Evolutionary conservation across 2,797 vertebrate genomes (phyloP).

Genomic region (Vipera latastei): DNA sequence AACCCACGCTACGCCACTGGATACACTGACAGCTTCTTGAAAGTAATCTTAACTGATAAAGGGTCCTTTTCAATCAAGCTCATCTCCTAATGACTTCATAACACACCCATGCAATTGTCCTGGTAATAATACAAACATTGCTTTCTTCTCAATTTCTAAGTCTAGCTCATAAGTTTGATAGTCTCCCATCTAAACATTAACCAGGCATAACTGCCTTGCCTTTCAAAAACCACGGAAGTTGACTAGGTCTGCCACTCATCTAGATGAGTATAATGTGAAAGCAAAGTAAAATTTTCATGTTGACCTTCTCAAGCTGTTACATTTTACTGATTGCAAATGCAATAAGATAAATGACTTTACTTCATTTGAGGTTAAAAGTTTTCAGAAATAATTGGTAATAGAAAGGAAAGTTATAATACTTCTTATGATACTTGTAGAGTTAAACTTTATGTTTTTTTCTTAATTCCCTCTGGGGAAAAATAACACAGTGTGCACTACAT

Average conservation of each 20-base stretch:
- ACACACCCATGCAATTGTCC: neutral
- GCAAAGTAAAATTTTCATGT: neutral
- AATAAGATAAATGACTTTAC: conserved; percentile 13
- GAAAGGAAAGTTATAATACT: conserved; percentile 11
- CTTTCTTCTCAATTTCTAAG: neutral
- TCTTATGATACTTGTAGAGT: conserved; percentile 13
- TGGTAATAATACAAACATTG: neutral
- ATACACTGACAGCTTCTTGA: neutral
- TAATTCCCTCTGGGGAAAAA: conserved; percentile 29
- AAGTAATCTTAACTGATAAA: neutral
- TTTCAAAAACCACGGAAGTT: neutral
- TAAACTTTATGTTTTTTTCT: conserved; percentile 32
- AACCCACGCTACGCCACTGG: too few species aligned
- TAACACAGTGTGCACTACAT: conserved; percentile 44
- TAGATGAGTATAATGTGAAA: neutral
- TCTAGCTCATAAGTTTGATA: neutral
- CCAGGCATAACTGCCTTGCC: neutral
- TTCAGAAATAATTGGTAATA: conserved; percentile 29
- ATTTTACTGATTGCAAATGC: conserved; percentile 9
- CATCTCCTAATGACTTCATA: neutral
- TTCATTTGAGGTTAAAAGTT: neutral
- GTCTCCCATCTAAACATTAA: neutral
- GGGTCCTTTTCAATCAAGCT: neutral
- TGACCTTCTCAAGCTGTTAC: neutral
- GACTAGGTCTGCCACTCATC: neutral